Percentiles rank a stretch among this genome's conserved stretches.
Evolutionary conservation across 2,888 invertebrate species (phyloP).

Genomic region (Agrotis exclamationis): DNA sequence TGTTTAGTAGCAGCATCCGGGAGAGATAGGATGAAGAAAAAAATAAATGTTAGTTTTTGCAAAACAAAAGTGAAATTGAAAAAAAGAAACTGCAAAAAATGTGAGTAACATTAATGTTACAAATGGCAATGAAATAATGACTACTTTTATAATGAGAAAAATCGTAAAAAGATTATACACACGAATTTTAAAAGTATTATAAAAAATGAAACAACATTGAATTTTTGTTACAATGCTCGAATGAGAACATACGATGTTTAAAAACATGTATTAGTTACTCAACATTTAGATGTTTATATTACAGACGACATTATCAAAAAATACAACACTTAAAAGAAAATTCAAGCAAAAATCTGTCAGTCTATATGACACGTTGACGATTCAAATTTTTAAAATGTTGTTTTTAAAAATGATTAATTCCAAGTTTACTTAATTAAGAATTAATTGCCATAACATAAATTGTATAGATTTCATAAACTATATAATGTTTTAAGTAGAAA

Average conservation of each 20-base stretch:
- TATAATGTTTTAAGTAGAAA: too few relatives aligned
- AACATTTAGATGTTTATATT: conserved; percentile 58
- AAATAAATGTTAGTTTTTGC: conserved; percentile 73
- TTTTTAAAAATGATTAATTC: too few relatives aligned
- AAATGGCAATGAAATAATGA: conserved; percentile 22
- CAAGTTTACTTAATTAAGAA: neutral
- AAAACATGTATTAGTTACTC: conserved; percentile 50
- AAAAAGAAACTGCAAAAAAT: conserved; percentile 36
- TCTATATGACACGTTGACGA: conserved; percentile 43
- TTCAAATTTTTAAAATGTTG: neutral
- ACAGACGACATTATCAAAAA: conserved; percentile 52
- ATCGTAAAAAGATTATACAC: neutral
- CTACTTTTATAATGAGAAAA: conserved; percentile 11
- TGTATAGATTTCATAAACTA: too few relatives aligned
- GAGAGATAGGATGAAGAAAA: conserved; percentile 76
- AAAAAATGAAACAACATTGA: conserved; percentile 23
- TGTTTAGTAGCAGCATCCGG: conserved; percentile 88
- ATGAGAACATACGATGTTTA: conserved; percentile 31
- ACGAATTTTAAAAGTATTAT: conserved; percentile 31
- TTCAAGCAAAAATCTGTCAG: conserved; percentile 64
- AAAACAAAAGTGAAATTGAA: conserved; percentile 33
- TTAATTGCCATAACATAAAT: too few relatives aligned
- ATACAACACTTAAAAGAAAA: conserved; percentile 52
- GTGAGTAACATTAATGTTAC: conserved; percentile 32
- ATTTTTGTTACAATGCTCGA: conserved; percentile 49